phyloP scores from a whole-genome alignment of 2,113 vertebrate genomes.

The Gymnobelideus leadbeateri region DNA sequence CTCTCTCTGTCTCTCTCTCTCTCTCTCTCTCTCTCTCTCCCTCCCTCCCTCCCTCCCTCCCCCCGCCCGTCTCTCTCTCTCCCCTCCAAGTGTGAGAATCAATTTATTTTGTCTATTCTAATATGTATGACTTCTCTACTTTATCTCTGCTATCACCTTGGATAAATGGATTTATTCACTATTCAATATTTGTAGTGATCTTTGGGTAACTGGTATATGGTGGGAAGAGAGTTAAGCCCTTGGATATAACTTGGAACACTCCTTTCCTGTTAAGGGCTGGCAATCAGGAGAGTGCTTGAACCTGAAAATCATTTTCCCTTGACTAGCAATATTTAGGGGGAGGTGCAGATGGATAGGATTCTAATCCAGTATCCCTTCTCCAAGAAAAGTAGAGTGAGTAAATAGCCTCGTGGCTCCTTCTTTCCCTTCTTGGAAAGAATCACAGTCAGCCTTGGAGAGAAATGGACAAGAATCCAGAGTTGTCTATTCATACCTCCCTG shows the following conservation, averaged over 20 bases:
- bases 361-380: background rate
- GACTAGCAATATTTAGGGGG: background rate
- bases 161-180: background rate
- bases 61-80: background rate
- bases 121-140: no score
- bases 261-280: background rate
- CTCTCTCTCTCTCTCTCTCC: no score
- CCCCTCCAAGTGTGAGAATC: background rate
- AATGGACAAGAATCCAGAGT: background rate
- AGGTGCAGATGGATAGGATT: background rate
- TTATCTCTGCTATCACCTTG: background rate
- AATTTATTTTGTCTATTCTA: background rate
- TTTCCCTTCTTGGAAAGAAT: background rate
- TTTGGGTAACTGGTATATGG: background rate
- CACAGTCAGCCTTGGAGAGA: background rate
- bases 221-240: background rate
- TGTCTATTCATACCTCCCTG: background rate
- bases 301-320: background rate
- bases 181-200: background rate
- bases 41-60: no score
- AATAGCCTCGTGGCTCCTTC: background rate
- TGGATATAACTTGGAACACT: background rate
- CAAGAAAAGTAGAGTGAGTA: no score
- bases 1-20: no score
- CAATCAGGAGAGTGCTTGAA: background rate